A percentile compares a stretch with the other conserved stretches of the same genome.
These are phyloP conservation scores for Microtus pennsylvanicus DNA, from an alignment of 2,113 vertebrate species.

Conservation along the genomic window DNA sequence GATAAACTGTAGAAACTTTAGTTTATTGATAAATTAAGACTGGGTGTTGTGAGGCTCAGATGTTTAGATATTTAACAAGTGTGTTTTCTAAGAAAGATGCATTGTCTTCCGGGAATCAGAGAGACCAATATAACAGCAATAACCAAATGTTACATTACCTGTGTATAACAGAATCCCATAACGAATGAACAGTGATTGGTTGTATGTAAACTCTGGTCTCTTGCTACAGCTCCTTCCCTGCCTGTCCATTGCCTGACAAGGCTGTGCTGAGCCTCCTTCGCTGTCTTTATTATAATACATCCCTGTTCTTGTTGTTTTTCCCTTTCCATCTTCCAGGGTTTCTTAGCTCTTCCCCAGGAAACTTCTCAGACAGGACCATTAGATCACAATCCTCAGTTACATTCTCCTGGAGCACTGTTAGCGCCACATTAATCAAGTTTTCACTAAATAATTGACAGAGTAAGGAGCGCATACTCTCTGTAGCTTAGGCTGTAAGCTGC, in stretches of 20 bases:
- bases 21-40: constrained; percentile 27
- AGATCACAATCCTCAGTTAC: background rate
- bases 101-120: background rate
- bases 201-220: background rate
- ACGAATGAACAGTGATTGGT: background rate
- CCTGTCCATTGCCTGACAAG: background rate
- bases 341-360: background rate
- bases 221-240: background rate
- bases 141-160: background rate
- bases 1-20: background rate
- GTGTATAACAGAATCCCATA: background rate
- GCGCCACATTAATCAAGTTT: background rate
- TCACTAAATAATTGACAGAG: background rate
- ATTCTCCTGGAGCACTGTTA: background rate
- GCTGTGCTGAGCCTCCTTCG: background rate
- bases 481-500: background rate
- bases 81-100: background rate
- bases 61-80: background rate
- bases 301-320: background rate
- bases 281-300: background rate
- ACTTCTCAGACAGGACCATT: background rate
- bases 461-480: background rate
- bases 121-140: background rate
- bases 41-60: background rate
- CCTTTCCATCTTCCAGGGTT: background rate